Conservation (phyloP, 2,888 invertebrate species). For the Stenurella melanura region DNA sequence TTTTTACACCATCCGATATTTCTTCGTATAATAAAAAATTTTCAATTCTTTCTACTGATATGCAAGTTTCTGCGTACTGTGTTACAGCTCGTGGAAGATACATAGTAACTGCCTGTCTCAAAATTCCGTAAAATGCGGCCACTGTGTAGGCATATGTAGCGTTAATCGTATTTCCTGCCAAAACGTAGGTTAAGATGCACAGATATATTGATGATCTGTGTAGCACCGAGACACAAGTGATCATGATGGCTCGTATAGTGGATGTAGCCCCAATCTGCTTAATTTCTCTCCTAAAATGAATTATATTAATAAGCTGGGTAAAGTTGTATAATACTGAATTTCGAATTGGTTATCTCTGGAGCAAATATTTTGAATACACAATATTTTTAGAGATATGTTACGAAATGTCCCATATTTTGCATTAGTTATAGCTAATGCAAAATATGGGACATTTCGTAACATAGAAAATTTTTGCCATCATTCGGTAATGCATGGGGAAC, state of each 20-base stretch:
- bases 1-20: conserved; percentile 26
- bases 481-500: no score
- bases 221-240: conserved; percentile 83
- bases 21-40: conserved; percentile 75
- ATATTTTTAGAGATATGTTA: no score
- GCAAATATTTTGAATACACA: no score
- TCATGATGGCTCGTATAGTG: conserved; percentile 79
- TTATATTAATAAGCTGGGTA: neutral
- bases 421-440: no score
- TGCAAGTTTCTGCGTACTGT: conserved; percentile 80
- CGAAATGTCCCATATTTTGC: no score
- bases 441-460: no score
- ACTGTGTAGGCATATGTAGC: conserved; percentile 83
- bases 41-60: conserved; percentile 72
- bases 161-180: conserved; percentile 76
- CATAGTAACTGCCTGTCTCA: conserved; percentile 80
- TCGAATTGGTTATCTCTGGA: no score
- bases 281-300: conserved; percentile 79
- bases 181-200: conserved; percentile 84
- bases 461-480: no score
- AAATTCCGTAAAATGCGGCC: conserved; percentile 84
- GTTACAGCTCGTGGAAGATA: conserved; percentile 78
- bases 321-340: no score
- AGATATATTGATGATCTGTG: conserved; percentile 89
- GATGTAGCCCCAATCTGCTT: conserved; percentile 78